Base-by-base conservation (phyloP, 2,888 invertebrate genomes). In the Altica lythri region DNA sequence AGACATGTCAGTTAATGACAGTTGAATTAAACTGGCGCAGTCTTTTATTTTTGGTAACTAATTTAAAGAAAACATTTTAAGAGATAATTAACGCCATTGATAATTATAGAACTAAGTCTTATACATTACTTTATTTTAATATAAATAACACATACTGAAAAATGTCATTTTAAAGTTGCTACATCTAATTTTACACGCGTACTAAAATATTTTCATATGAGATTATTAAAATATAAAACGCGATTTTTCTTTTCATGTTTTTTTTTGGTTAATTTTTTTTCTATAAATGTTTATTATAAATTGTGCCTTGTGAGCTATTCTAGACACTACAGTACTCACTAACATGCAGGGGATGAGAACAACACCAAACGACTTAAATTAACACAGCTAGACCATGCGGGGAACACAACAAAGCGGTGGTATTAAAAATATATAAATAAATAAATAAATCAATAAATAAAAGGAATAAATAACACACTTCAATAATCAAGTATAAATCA, bases 161-260 rank as follows among this genome's bases (percentile, higher is more conserved):
- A 69, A 65, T 68, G 67, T 69, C 64, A 67, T 70, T 68, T n/a
- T 64, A 65, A 67, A 69, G 66, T 62, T 65, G 68, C 71, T 74
- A 72, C 67, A 63, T 64, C 72, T 72, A 72, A 44, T 61, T 40
- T 62, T 68, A 68, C 64, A 71, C 72, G 74, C 73, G 71, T 74
- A 74, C 72, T 75, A 74, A 75, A 73, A 74, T 74, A 74, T 70
- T 65, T 71, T 69, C 63, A 71, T 73, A 73, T 73, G 68, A 67
- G 68, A 64, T 63, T 68, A 73, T 72, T 74, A 74, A 74, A 74
- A 74, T 75, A 74, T 74, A 74, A 74, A 73, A 74, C 71, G 73
- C 73, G 73, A 71, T 68, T 72, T 71, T 60, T 54, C 55, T 58
- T 62, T 50, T 62, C 49, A 49, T 49, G 19, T 49, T 49, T 49